These are phyloP conservation scores for Ornithoptera priamus DNA, from an alignment of 2,888 invertebrate species.

Conservation along the genomic window DNA sequence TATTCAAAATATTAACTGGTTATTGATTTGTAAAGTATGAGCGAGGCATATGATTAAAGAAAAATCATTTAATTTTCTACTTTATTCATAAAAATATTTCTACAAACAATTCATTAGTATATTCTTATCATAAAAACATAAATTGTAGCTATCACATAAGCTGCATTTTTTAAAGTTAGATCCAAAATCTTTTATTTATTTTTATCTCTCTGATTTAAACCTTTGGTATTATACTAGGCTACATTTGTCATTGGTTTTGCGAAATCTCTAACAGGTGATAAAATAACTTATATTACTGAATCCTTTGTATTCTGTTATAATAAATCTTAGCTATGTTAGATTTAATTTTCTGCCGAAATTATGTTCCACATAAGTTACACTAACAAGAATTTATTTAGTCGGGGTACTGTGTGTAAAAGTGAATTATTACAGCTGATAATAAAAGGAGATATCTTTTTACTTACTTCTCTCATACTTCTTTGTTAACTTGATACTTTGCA, in stretches of 20 bases:
- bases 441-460: background rate
- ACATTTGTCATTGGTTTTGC: background rate
- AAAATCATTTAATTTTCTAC: no score
- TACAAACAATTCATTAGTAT: no score
- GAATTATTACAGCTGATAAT: background rate
- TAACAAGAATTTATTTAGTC: conserved; percentile 2
- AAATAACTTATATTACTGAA: background rate
- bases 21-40: no score
- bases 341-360: conserved; percentile 6
- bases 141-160: no score
- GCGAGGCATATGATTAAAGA: no score
- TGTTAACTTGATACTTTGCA: background rate
- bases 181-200: no score
- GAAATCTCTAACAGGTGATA: background rate
- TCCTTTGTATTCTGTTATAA: background rate
- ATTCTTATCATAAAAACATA: no score
- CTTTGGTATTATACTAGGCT: background rate
- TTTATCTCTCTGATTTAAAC: background rate
- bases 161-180: no score
- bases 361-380: conserved; percentile 1
- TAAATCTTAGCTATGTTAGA: background rate
- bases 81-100: no score
- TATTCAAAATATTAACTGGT: no score
- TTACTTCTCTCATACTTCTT: background rate
- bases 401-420: background rate